Evolutionary conservation across 2,113 vertebrate genomes (phyloP), one percentile per base, ranked within the genome.

Genomic region (Pseudopipra pipra): DNA sequence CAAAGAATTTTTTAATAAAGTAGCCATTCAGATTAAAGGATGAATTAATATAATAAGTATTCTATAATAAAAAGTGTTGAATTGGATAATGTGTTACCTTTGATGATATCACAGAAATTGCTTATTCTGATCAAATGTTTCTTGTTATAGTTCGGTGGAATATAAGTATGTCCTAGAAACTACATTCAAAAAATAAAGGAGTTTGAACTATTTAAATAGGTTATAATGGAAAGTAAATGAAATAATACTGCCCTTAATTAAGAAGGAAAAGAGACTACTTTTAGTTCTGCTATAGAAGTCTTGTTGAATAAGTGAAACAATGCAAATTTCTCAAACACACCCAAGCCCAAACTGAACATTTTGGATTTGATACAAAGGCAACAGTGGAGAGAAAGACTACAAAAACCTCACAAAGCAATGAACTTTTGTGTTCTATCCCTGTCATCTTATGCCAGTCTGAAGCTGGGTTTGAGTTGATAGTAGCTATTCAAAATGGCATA

Each of bases 1-100:
- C 59, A 78, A 92, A 95, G 51, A 58, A 14, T 68, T 94, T 97
- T 96, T 92, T 81, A 97, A 96, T 97, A 94, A 95, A 88, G 51
- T 82, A 62, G 85, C 90, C 35, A 8, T 89, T 75, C 63, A 94
- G 86, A 89, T 89, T 94, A 93, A 95, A 94, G 86, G 72, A 76
- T 56, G 92, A 84, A 71, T 83, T 28, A 63, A 88, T 88, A 65
- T 89, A 82, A 89, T 94, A 81, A 82, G 88, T 94, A 81, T 93
- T 87, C 70, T 51, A 73, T 82, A 80, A n/a, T 39, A 91, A 66
- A 84, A 74, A 85, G 30, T 91, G 54, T 86, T 90, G 85, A 65
- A 89, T 67, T 73, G 55, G 59, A 59, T 93, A 83, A 96, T 89
- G 46, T 78, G 70, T 84, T 90, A 63, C 37, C 62, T 87, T 79